Evolutionary conservation across 2,113 vertebrate species (phyloP).

Genomic region (Nycticebus coucang): DNA sequence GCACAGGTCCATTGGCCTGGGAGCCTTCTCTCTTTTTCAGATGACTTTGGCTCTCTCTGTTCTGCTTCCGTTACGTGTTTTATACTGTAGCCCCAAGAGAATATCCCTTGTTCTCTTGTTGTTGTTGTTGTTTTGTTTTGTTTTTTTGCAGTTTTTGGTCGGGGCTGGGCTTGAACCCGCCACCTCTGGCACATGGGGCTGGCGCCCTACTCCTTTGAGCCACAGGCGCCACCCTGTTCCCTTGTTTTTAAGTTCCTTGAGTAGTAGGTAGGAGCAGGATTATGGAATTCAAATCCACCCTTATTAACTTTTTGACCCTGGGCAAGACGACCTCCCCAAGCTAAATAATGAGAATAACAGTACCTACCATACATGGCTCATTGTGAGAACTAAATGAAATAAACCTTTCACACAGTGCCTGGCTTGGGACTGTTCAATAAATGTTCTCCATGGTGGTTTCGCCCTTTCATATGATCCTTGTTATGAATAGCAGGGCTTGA

Average conservation of each 20-base stretch:
- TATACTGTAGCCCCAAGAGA: not conserved
- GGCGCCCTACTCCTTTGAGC: too few relatives aligned
- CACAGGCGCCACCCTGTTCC: not conserved
- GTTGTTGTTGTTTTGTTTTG: not conserved
- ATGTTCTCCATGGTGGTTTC: rapidly evolving
- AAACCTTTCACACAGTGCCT: not conserved
- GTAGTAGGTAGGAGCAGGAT: not conserved
- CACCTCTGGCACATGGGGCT: too few relatives aligned
- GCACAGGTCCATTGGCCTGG: not conserved
- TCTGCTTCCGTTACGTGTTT: not conserved
- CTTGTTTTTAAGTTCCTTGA: not conserved
- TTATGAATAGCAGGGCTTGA: not conserved
- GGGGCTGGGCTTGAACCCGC: too few relatives aligned
- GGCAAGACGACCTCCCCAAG: not conserved
- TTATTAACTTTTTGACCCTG: not conserved
- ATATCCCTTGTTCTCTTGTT: not conserved
- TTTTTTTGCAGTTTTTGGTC: too few relatives aligned
- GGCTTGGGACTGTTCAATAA: not conserved
- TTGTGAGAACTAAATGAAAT: too few relatives aligned
- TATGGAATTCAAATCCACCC: not conserved
- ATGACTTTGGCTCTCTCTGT: not conserved
- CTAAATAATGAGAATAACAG: not conserved
- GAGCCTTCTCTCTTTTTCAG: not conserved
- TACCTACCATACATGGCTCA: not conserved
- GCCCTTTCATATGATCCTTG: not conserved